A percentile compares a stretch with the other conserved stretches of the same genome.
Evolutionary conservation across 2,113 vertebrate genomes (phyloP).

Genomic region (Eulacestoma nigropectus): DNA sequence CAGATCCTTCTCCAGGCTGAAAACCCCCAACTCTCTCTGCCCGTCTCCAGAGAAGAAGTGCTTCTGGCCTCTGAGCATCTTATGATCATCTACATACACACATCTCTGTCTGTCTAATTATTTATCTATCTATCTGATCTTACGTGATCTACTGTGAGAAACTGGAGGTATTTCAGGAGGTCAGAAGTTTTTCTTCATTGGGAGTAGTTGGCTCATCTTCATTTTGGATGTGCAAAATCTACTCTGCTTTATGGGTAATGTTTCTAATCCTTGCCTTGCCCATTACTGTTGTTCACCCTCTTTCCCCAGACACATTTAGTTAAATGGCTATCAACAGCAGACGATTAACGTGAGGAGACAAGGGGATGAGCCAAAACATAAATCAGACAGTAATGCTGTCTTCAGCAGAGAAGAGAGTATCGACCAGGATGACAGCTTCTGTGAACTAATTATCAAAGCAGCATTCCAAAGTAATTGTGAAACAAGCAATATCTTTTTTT

Average conservation of each 20-base stretch:
- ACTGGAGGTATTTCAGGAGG: neutral
- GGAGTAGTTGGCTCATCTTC: neutral
- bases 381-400: conserved; percentile 60
- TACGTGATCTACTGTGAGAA: neutral
- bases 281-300: conserved; percentile 18
- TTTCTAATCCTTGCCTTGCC: neutral
- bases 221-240: neutral
- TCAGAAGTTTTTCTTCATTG: neutral
- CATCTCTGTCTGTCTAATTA: neutral
- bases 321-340: conserved; percentile 61
- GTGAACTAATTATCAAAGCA: conserved; percentile 65
- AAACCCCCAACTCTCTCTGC: neutral
- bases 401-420: conserved; percentile 59
- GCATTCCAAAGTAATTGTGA: conserved; percentile 47
- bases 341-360: conserved; percentile 48
- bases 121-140: neutral
- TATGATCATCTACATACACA: neutral
- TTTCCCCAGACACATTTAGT: conserved; percentile 57
- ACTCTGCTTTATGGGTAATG: neutral
- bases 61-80: neutral
- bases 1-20: neutral
- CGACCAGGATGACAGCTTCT: conserved; percentile 51
- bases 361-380: conserved; percentile 59
- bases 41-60: neutral
- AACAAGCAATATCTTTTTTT: neutral